phyloP scores from a whole-genome alignment of 1,140 invertebrate genomes.

The Galleria mellonella region DNA sequence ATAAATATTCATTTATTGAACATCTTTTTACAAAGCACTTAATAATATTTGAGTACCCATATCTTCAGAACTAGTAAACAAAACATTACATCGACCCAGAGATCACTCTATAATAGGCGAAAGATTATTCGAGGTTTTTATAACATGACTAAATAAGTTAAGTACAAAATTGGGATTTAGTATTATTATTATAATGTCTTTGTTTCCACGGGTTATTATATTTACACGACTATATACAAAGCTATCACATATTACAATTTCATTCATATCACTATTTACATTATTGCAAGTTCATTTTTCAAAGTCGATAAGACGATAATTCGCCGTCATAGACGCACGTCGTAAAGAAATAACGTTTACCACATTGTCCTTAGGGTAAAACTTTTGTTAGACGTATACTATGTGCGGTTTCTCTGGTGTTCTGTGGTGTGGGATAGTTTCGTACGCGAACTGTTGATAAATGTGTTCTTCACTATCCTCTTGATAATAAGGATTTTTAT shows the following conservation, averaged over 20 bases:
- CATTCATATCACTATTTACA: constrained; percentile 67
- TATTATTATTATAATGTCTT: constrained; percentile 34
- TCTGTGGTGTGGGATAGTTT: constrained; percentile 71
- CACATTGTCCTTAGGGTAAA: constrained; percentile 49
- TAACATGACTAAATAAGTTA: constrained; percentile 50
- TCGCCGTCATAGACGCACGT: constrained; percentile 36
- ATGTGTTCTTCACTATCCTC: constrained; percentile 74
- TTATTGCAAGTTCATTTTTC: constrained; percentile 59
- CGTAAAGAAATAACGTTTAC: constrained; percentile 38
- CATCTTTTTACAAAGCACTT: constrained; percentile 41
- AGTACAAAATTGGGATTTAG: constrained; percentile 57
- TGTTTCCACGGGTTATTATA: constrained; percentile 44
- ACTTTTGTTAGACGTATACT: constrained; percentile 77
- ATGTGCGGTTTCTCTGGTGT: constrained; percentile 76
- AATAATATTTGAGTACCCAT: constrained; percentile 40
- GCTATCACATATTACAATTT: constrained; percentile 71
- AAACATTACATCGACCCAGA: constrained; percentile 24
- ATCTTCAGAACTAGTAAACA: constrained; percentile 53
- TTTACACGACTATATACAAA: constrained; percentile 70
- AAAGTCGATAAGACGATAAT: constrained; percentile 33
- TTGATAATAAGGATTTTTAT: constrained; percentile 71
- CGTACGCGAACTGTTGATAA: constrained; percentile 76
- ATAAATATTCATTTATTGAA: constrained; percentile 29
- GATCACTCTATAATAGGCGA: constrained; percentile 13
- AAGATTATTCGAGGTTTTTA: constrained; percentile 8